Conservation (phyloP, 1,140 invertebrate species). For the Caenorhabditis remanei region DNA sequence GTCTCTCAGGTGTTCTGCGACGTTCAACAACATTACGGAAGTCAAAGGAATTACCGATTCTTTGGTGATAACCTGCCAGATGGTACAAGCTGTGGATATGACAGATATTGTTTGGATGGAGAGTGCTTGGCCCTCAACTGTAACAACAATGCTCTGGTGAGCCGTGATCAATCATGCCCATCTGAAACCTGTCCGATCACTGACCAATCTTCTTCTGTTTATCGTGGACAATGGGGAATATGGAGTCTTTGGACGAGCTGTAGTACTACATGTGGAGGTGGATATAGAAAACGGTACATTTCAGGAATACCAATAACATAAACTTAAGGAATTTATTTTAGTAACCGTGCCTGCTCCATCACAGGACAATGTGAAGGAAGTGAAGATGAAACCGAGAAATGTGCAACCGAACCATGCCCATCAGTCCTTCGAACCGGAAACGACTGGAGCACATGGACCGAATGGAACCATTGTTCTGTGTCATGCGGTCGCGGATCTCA, state of each 20-base stretch:
- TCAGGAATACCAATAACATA: not conserved
- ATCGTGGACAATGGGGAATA: conserved; percentile 69
- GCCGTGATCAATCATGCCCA: conserved; percentile 72
- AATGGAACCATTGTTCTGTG: conserved; percentile 70
- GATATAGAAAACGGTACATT: conserved; percentile 68
- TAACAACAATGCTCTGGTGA: conserved; percentile 69
- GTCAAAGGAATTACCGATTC: conserved; percentile 77
- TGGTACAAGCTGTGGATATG: conserved; percentile 76
- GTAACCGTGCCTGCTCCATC: conserved; percentile 70
- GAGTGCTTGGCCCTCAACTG: conserved; percentile 76
- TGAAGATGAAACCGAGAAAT: conserved; percentile 68
- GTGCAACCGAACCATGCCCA: conserved; percentile 71
- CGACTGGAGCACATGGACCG: conserved; percentile 76
- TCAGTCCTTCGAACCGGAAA: conserved; percentile 63
- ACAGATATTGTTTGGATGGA: conserved; percentile 76
- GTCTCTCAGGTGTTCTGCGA: conserved; percentile 76
- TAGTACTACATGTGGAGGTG: conserved; percentile 70
- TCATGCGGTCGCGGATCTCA: conserved; percentile 76
- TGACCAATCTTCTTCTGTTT: conserved; percentile 31
- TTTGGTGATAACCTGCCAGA: conserved; percentile 78
- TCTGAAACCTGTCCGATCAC: conserved; percentile 71
- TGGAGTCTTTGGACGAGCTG: conserved; percentile 72
- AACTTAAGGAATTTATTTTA: conserved; percentile 24
- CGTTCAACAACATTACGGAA: conserved; percentile 70
- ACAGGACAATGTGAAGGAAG: conserved; percentile 72